Conservation (phyloP, 2,888 invertebrate genomes). For the Synergus laeviventris region DNA sequence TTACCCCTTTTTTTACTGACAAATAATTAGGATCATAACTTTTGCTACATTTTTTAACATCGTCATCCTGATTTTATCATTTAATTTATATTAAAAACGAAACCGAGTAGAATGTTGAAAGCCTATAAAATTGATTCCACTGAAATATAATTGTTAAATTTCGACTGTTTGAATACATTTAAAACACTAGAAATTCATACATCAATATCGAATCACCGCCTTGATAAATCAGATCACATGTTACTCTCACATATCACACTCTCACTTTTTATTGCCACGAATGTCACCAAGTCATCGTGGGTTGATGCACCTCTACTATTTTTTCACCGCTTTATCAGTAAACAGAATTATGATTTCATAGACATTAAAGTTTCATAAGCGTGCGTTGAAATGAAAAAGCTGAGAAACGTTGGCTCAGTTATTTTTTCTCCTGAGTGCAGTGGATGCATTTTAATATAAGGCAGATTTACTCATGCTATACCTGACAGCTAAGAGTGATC, state of each 20-base stretch:
- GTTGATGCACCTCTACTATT: background rate
- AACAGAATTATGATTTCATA: background rate
- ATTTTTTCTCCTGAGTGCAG: background rate
- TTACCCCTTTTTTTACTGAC: background rate
- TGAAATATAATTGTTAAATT: background rate
- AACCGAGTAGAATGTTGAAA: background rate
- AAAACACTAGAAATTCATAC: background rate
- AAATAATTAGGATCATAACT: background rate
- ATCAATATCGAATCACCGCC: background rate
- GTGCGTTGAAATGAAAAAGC: background rate
- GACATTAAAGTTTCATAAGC: background rate
- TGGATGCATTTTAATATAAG: background rate
- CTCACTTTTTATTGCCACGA: background rate
- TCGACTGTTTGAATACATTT: background rate
- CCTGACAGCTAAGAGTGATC: background rate
- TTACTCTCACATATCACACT: too few species aligned
- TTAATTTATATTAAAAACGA: background rate
- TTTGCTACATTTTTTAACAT: background rate
- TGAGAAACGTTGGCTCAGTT: background rate
- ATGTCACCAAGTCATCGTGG: background rate
- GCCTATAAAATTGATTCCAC: background rate
- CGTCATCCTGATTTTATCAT: background rate
- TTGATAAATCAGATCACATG: background rate
- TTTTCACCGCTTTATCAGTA: background rate
- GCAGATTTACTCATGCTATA: background rate